Conservation (phyloP, 2,113 vertebrate genomes). For the Urocitellus parryii region DNA sequence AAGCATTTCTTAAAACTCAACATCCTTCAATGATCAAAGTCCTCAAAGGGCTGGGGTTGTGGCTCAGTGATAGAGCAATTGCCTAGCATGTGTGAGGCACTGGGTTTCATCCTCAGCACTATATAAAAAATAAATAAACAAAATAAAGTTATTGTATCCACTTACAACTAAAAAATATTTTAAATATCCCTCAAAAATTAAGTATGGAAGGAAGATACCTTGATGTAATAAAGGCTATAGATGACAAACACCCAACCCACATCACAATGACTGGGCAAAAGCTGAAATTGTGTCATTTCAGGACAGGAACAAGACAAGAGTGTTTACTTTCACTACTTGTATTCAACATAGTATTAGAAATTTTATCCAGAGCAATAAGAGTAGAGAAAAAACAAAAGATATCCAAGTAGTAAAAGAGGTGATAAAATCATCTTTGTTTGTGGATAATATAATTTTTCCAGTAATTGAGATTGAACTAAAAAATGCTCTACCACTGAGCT, state of each 20-base stretch:
- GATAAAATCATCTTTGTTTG: background rate
- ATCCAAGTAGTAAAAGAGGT: background rate
- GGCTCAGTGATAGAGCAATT: too few relatives aligned
- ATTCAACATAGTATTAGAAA: background rate
- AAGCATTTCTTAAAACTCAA: background rate
- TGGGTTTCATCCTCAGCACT: too few relatives aligned
- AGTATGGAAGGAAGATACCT: background rate
- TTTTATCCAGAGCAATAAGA: background rate
- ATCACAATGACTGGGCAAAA: background rate
- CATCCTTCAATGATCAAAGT: background rate
- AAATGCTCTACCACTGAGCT: too few relatives aligned
- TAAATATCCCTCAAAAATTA: background rate
- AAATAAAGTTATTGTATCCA: too few relatives aligned
- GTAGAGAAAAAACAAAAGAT: background rate
- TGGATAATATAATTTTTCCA: background rate
- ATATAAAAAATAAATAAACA: too few relatives aligned
- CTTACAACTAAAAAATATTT: too few relatives aligned
- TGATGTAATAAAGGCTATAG: background rate
- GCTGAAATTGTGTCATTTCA: background rate
- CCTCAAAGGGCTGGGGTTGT: too few relatives aligned
- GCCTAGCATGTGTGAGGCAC: too few relatives aligned
- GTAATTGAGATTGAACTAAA: too few relatives aligned
- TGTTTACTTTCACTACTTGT: background rate
- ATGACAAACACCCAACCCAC: background rate
- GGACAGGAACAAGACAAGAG: background rate